These are phyloP conservation scores for Vicugna pacos DNA, from an alignment of 2,113 vertebrate species.

Conservation along the genomic window DNA sequence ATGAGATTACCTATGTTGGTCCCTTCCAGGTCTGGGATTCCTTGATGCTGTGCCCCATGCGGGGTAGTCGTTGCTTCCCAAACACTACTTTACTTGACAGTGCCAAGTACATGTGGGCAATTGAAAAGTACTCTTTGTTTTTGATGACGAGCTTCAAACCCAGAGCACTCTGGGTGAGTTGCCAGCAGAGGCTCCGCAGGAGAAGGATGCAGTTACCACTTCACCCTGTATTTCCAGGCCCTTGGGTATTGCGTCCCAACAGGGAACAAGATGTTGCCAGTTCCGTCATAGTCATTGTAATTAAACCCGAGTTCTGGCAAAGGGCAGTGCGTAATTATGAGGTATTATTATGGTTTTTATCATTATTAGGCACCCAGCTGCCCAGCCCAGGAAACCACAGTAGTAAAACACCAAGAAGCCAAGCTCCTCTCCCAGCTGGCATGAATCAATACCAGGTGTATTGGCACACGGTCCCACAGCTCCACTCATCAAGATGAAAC, in stretches of 20 bases:
- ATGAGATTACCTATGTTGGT: not conserved
- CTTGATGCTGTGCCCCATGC: not conserved
- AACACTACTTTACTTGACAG: constrained; percentile 11
- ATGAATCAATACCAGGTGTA: constrained; percentile 73
- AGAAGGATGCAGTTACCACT: constrained; percentile 52
- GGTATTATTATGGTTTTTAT: constrained; percentile 81
- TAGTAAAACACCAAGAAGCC: constrained; percentile 76
- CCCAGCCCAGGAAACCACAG: constrained; percentile 80
- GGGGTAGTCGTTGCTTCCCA: constrained; percentile 38
- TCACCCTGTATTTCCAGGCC: constrained; percentile 71
- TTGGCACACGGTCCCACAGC: constrained; percentile 62
- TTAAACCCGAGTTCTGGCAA: constrained; percentile 82
- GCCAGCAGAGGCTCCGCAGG: constrained; percentile 59
- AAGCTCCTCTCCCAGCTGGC: constrained; percentile 76
- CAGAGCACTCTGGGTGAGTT: constrained; percentile 38
- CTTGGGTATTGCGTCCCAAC: constrained; percentile 71
- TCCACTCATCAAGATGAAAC: constrained; percentile 52
- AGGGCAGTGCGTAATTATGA: constrained; percentile 75
- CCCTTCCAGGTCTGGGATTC: not conserved
- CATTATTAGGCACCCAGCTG: constrained; percentile 80
- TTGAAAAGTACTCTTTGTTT: constrained; percentile 73
- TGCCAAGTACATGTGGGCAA: constrained; percentile 48
- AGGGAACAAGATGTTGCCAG: constrained; percentile 68
- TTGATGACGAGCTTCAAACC: constrained; percentile 21
- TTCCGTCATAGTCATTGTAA: constrained; percentile 66